Base-by-base conservation (phyloP, 2,888 invertebrate genomes). In the Cephus pulcher region DNA sequence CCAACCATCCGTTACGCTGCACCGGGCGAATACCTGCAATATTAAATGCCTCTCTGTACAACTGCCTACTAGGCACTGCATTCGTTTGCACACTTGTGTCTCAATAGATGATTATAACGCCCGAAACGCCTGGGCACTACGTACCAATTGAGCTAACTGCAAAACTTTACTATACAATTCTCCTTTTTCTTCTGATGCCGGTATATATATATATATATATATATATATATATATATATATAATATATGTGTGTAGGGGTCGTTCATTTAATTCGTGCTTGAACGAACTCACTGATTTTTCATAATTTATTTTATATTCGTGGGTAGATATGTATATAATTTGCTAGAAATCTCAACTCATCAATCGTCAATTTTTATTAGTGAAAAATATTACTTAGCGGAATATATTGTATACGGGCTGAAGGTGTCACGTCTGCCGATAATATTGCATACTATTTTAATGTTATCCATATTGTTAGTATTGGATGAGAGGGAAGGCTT, bases 21-120 rank as follows among this genome's bases (percentile, higher is more conserved):
- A 30, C 30, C 12, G 73, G 15, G 71, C 71, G 3, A 77, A 77
- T 77, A 68, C 77, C 74, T 40, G 34, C 33, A 77, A 68, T 77
- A 77, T 77, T 77, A 77, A 77, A 77, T 77, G 75, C 37, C 69
- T 77, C 34, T 34, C 75, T 30, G 56, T 77, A 69, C 32, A 74
- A 68, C 30, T 33, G 56, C 23, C 56, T 56, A 23, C 23, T 56
- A 56, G 32, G 68, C 1, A 69, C 34, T 32, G 35, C 69, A 34
- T 74, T 35, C 34, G 23, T 35, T 35, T 73, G 37, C n/a, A 56
- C 11, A 71, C 73, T 73, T 77, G 77, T 40, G 34, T 77, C 73
- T 33, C n/a, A n/a, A 69, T 56, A 69, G 15, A 32, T 32, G 33
- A 30, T 71, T 71, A 71, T 30, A 30, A 34, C 30, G 71, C 6